A percentile compares a stretch with the other conserved stretches of the same genome.
Conservation (phyloP, 2,888 invertebrate species). For the Eurytoma adleriae region DNA sequence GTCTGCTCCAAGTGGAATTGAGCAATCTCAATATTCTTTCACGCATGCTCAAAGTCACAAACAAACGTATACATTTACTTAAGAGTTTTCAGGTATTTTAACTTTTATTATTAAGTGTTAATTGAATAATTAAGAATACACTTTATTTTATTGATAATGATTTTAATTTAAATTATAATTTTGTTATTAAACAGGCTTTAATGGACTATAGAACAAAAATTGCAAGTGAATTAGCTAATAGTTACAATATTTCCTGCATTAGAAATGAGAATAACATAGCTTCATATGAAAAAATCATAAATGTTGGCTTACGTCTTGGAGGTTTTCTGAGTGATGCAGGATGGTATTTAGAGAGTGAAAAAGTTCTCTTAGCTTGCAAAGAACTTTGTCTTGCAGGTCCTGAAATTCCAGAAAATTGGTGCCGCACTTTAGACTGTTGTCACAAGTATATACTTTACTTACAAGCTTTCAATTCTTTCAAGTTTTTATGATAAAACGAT, state of each 20-base stretch:
- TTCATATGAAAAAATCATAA: constrained; percentile 65
- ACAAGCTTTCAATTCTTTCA: background rate
- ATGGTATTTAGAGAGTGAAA: constrained; percentile 88
- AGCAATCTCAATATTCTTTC: constrained; percentile 84
- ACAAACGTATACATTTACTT: constrained; percentile 82
- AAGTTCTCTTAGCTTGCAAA: constrained; percentile 83
- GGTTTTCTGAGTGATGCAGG: constrained; percentile 93
- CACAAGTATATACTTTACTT: constrained; percentile 81
- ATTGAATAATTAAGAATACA: background rate
- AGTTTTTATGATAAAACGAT: background rate
- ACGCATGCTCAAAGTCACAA: constrained; percentile 83
- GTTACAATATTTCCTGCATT: constrained; percentile 63
- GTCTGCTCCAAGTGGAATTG: constrained; percentile 83
- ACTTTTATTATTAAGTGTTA: background rate
- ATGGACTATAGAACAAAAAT: constrained; percentile 82
- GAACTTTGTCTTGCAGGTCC: constrained; percentile 80
- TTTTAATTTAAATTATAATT: constrained; percentile 2
- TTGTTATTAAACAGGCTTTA: constrained; percentile 75
- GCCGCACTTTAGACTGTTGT: constrained; percentile 88
- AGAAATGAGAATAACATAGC: constrained; percentile 60
- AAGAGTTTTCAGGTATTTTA: constrained; percentile 83
- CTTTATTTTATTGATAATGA: constrained; percentile 21
- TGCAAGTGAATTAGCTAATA: constrained; percentile 75
- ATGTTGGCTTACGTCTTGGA: constrained; percentile 76
- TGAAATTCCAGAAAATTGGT: constrained; percentile 79